These are phyloP conservation scores for Cyanocitta stelleri DNA, from an alignment of 2,113 vertebrate genomes.

Conservation along the genomic window DNA sequence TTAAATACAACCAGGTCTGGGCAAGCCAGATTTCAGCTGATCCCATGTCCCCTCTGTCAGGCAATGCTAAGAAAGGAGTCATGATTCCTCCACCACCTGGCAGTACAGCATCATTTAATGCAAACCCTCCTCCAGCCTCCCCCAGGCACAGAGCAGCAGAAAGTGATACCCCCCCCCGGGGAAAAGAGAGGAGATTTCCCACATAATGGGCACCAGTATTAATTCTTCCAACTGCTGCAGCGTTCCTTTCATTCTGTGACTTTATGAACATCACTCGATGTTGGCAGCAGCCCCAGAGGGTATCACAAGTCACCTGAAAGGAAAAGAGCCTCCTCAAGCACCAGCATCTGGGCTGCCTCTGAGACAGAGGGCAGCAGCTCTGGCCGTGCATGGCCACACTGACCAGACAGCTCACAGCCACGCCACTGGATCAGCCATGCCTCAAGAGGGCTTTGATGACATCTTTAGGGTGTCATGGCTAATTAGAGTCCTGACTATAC, in stretches of 20 bases:
- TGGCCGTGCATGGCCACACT: rapidly evolving
- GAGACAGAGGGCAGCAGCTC: neutral
- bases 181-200: neutral
- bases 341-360: rapidly evolving
- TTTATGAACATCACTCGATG: neutral
- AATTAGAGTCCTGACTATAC: conserved; percentile 11
- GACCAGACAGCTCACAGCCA: neutral
- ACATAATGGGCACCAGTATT: neutral
- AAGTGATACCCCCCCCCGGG: neutral
- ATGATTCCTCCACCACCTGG: neutral
- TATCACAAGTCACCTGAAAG: neutral
- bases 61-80: neutral
- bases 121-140: neutral
- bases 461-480: conserved; percentile 42
- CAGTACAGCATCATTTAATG: neutral
- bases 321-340: neutral
- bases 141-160: neutral
- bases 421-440: neutral
- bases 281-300: neutral
- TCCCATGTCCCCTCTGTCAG: neutral
- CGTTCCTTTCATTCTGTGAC: neutral
- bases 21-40: neutral
- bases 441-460: neutral
- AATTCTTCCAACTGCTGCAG: neutral
- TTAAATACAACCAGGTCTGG: neutral